These are phyloP conservation scores for Chaenodraco wilsoni DNA, from an alignment of 2,797 vertebrate genomes.

Conservation along the genomic window DNA sequence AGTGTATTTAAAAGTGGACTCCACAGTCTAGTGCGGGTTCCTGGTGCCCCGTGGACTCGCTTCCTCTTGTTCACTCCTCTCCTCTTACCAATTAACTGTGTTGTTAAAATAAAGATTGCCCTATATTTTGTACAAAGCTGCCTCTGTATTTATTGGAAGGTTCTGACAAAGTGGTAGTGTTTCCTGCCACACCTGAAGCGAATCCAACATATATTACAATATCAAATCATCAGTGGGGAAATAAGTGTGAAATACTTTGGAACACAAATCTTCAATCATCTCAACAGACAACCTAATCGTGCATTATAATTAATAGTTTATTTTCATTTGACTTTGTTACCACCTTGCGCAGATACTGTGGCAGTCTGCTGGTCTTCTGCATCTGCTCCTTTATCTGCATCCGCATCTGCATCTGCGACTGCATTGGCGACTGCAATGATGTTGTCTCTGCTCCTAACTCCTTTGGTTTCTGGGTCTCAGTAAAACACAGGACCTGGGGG, in stretches of 20 bases:
- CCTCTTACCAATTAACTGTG: too few species aligned
- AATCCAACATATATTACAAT: too few species aligned
- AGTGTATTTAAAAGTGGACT: too few species aligned
- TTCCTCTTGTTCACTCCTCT: too few species aligned
- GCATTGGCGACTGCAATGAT: slow-evolving; percentile 57
- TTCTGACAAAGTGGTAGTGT: too few species aligned
- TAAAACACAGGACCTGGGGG: slow-evolving; percentile 57
- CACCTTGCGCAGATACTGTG: slow-evolving; percentile 43
- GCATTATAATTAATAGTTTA: not conserved
- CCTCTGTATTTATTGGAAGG: too few species aligned
- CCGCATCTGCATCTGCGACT: slow-evolving; percentile 2
- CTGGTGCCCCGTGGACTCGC: too few species aligned
- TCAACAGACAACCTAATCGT: slow-evolving; percentile 3
- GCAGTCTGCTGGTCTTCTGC: slow-evolving; percentile 17
- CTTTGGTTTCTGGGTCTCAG: not conserved
- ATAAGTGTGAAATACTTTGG: not conserved
- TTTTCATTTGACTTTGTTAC: not conserved
- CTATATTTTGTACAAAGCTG: too few species aligned
- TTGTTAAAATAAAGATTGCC: too few species aligned
- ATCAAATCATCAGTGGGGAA: not conserved
- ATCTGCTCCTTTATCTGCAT: slow-evolving; percentile 29
- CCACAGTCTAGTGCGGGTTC: too few species aligned
- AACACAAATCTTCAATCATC: not conserved
- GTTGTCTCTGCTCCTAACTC: not conserved
- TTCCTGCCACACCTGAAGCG: too few species aligned